Percentiles rank a stretch among this genome's conserved stretches.
Evolutionary conservation across 1,140 invertebrate species (phyloP).

Genomic region (Leptonema lineaticorne): DNA sequence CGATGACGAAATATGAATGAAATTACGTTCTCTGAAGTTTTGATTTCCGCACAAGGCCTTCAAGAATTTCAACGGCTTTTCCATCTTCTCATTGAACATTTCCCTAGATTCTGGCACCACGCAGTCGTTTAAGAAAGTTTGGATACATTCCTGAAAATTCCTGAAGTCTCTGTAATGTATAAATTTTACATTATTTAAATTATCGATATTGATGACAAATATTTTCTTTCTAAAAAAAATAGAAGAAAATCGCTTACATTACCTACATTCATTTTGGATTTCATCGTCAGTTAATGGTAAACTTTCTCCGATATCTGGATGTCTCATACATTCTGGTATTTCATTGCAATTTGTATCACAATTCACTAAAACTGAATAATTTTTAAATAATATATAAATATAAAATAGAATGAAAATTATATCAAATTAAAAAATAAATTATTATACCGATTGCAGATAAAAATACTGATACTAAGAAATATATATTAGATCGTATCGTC

Average conservation of each 20-base stretch:
- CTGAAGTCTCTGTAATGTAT: not conserved
- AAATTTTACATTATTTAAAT: not conserved
- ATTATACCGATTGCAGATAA: too few species aligned
- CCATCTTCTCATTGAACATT: not conserved
- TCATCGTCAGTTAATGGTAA: conserved; percentile 1
- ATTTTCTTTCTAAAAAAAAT: too few species aligned
- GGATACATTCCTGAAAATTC: not conserved
- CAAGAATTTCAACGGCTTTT: not conserved
- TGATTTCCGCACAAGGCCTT: conserved; percentile 3
- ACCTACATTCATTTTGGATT: conserved; percentile 1
- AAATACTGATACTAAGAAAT: too few species aligned
- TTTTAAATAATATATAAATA: not conserved
- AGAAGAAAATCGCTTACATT: not conserved
- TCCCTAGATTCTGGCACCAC: not conserved
- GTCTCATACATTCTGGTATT: not conserved
- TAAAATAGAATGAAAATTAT: too few species aligned
- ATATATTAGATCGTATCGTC: too few species aligned
- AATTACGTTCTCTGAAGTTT: not conserved
- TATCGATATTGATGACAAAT: not conserved
- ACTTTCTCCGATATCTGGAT: conserved; percentile 6
- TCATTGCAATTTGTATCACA: not conserved
- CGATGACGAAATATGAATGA: too few species aligned
- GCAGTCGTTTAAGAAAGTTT: not conserved
- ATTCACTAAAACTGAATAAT: not conserved
- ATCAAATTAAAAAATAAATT: too few species aligned